A percentile compares a stretch with the other conserved stretches of the same genome.
Conservation (phyloP, 2,113 vertebrate genomes). For the Aramus guarauna region DNA sequence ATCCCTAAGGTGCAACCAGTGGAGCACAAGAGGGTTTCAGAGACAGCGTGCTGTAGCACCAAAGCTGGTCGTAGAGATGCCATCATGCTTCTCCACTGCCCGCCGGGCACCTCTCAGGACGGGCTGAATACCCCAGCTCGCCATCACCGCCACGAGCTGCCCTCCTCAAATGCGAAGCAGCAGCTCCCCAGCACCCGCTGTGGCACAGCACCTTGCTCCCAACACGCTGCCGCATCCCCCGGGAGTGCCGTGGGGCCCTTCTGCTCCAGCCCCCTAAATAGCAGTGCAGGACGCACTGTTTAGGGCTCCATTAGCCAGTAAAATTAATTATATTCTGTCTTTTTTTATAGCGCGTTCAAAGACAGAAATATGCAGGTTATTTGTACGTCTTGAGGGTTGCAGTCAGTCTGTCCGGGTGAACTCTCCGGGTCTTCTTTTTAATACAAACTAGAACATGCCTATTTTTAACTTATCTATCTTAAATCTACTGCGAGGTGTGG, state of each 20-base stretch:
- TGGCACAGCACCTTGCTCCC: background rate
- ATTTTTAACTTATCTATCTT: background rate
- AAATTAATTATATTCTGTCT: background rate
- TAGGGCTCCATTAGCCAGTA: background rate
- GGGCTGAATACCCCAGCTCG: background rate
- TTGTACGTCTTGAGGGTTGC: background rate
- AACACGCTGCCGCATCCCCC: fast-evolving
- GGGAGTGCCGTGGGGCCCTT: fast-evolving
- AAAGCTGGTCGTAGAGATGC: background rate
- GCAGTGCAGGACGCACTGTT: fast-evolving
- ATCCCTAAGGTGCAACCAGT: background rate
- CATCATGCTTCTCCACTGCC: fast-evolving
- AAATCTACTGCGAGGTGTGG: background rate
- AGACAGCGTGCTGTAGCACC: fast-evolving
- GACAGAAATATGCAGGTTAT: background rate
- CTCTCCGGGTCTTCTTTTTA: background rate
- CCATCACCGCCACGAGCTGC: fast-evolving
- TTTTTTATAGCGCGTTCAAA: background rate
- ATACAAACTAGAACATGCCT: background rate
- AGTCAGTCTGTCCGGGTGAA: background rate
- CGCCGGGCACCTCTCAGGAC: background rate
- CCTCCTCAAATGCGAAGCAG: background rate
- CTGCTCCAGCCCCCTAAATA: background rate
- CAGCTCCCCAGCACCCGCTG: fast-evolving
- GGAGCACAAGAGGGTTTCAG: background rate